phyloP scores from a whole-genome alignment of 2,888 invertebrate genomes.

The Stegophylla sp. region DNA sequence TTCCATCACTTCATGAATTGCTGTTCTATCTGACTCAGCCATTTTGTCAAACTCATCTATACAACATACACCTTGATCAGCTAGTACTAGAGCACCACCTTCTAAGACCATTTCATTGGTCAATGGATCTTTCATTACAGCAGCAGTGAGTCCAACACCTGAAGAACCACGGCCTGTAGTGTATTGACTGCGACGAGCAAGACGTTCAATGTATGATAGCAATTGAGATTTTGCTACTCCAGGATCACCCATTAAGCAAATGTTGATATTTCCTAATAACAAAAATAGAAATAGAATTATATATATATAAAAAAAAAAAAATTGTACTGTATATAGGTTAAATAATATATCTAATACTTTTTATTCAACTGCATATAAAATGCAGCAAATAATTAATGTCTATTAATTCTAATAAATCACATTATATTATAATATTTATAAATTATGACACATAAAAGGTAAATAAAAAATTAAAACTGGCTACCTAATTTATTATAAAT shows the following conservation, averaged over 20 bases:
- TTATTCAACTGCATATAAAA: too few species aligned
- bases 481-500: too few species aligned
- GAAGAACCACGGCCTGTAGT: slow-evolving; percentile 81
- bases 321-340: too few species aligned
- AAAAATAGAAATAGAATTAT: too few species aligned
- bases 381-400: too few species aligned
- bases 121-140: slow-evolving; percentile 85
- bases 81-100: slow-evolving; percentile 91
- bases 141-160: slow-evolving; percentile 98
- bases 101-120: slow-evolving; percentile 94
- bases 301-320: too few species aligned
- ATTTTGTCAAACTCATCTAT: slow-evolving; percentile 99
- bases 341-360: too few species aligned
- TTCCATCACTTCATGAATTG: slow-evolving; percentile 98
- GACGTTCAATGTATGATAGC: slow-evolving; percentile 89
- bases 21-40: slow-evolving; percentile 93
- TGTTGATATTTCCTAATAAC: slow-evolving; percentile 84
- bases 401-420: too few species aligned
- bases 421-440: too few species aligned
- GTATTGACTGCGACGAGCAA: slow-evolving; percentile 81
- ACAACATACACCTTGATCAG: slow-evolving; percentile 97
- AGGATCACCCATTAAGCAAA: slow-evolving; percentile 99
- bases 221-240: slow-evolving; percentile 99
- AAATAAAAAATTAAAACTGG: too few species aligned
- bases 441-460: too few species aligned